These are phyloP conservation scores for Ricordea florida DNA, from an alignment of 92 coral and sea anemone species.

Conservation along the genomic window DNA sequence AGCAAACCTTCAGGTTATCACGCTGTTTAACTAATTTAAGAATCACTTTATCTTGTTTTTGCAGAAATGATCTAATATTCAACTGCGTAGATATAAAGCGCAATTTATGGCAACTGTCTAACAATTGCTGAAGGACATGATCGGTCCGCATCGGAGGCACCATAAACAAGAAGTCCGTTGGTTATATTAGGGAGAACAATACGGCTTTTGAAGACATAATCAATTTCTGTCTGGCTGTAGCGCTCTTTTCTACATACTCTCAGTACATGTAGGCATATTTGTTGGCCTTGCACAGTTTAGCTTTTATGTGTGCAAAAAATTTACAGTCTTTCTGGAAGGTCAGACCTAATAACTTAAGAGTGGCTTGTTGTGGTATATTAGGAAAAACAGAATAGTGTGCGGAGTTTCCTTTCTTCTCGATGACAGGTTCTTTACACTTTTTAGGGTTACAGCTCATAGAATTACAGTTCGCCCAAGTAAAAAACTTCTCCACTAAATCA, in stretches of 20 bases:
- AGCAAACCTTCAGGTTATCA: neutral
- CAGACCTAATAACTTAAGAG: neutral
- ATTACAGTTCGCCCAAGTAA: neutral
- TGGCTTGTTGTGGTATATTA: neutral
- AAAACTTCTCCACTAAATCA: neutral
- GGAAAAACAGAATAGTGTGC: too few relatives aligned
- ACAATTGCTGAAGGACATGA: too few relatives aligned
- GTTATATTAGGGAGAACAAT: too few relatives aligned
- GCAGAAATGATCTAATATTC: too few relatives aligned
- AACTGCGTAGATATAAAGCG: too few relatives aligned
- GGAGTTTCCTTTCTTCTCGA: neutral
- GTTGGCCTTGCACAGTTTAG: neutral
- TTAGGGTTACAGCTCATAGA: neutral
- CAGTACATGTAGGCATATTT: neutral
- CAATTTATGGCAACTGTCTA: too few relatives aligned
- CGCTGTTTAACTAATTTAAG: too few relatives aligned
- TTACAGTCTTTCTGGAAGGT: neutral
- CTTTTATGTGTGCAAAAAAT: neutral
- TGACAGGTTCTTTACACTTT: neutral
- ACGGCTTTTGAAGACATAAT: too few relatives aligned
- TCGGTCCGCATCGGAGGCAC: too few relatives aligned
- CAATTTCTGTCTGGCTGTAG: neutral
- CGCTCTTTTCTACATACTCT: neutral
- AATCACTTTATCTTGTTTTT: neutral
- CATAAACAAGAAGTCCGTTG: neutral